Evolutionary conservation across 1,140 invertebrate genomes (phyloP).

Genomic region (Patella vulgata): DNA sequence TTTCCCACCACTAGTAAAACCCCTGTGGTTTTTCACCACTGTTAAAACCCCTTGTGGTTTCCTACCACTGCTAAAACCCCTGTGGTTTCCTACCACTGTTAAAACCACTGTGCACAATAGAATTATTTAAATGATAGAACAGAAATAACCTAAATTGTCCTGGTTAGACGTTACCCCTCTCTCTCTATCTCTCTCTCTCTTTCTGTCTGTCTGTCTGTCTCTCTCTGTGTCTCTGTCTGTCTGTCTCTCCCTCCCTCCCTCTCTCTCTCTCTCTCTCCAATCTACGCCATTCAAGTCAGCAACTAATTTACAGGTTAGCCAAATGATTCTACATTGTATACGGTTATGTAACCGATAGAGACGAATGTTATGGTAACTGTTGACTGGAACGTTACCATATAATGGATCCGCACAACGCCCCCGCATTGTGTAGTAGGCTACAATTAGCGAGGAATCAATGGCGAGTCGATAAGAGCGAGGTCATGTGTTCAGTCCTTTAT

Average conservation of each 20-base stretch:
- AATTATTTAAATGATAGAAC: background rate
- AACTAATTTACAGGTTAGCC: background rate
- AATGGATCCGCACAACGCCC: background rate
- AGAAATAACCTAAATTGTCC: background rate
- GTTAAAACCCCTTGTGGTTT: no score
- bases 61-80: no score
- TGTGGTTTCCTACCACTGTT: no score
- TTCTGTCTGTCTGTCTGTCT: no score
- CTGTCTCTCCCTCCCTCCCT: slow-evolving; percentile 6
- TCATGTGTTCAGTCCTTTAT: background rate
- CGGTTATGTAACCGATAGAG: background rate
- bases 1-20: no score
- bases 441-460: background rate
- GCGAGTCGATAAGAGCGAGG: background rate
- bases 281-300: background rate
- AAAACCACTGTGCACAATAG: no score
- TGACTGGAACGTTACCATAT: background rate
- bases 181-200: background rate
- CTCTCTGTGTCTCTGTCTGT: no score
- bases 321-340: background rate
- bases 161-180: background rate
- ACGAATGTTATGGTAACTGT: background rate
- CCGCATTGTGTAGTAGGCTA: background rate
- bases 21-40: no score
- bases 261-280: slow-evolving; percentile 4